Evolutionary conservation across 2,113 vertebrate species (phyloP), one percentile per base, ranked within the genome.

Genomic region (Maccullochella peelii): DNA sequence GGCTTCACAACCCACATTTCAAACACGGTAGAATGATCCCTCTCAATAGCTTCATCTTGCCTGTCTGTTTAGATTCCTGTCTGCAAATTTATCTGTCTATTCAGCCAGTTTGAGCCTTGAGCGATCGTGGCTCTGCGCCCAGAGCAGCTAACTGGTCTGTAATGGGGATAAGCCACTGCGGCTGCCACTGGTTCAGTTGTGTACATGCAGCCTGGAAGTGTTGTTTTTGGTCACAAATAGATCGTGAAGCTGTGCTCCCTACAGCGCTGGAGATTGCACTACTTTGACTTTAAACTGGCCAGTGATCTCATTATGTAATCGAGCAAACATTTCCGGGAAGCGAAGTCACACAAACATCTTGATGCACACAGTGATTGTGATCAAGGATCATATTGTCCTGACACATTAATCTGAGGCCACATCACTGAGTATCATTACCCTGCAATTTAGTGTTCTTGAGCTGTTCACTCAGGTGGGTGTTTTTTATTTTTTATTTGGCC

Each of bases 51-150:
- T 82, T 91, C 71, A 73, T 86, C 88, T 55, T 52, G 87, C 78
- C 82, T 89, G 94, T 94, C 94, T 66, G 82, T 44, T 86, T 82
- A 54, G 73, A 89, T 95, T 88, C 85, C 76, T 77, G 86, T 94
- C 86, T 77, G 82, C 20, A 9, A 76, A 59, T 72, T 2, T 23
- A 76, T 91, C 84, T 62, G 87, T 77, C 89, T 84, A 1, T 75
- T 86, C 88, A 88, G 82, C 62, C 59, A 27, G 69, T 63, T 57
- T 58, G 52, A 57, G 62, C 30, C 54, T 6, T 2, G 36, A 40
- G 74, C 67, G 57, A 18, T 42, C 12, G 1, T 88, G 88, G 91
- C 83, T 27, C 57, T 36, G 27, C 2, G 89, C 91, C 88, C 74
- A 74, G 88, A 83, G 52, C 36, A 21, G 49, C 69, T 61, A 55